These are phyloP conservation scores for Maniola jurtina DNA, from an alignment of 1,140 invertebrate genomes.

Conservation along the genomic window DNA sequence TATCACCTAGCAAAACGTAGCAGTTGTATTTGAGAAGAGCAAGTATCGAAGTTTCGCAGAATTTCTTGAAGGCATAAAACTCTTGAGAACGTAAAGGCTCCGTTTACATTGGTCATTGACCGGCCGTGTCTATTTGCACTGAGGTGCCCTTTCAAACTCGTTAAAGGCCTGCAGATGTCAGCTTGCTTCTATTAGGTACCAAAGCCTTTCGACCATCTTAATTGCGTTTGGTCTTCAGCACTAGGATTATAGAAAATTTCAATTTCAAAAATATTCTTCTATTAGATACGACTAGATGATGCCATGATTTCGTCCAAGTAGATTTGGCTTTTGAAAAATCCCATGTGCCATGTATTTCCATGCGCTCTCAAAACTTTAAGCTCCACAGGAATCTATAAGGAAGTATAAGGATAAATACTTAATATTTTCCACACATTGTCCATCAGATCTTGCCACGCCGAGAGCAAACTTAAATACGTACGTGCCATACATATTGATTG, in stretches of 20 bases:
- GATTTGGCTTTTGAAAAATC: no score
- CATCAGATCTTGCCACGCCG: conserved; percentile 28
- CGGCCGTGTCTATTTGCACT: background rate
- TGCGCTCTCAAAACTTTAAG: background rate
- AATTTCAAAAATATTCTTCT: no score
- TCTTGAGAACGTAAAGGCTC: conserved; percentile 12
- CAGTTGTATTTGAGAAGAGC: conserved; percentile 9
- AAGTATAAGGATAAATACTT: conserved; percentile 34
- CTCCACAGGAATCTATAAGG: conserved; percentile 30
- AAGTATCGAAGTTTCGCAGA: conserved; percentile 15
- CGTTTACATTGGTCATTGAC: conserved; percentile 5
- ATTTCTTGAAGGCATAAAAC: conserved; percentile 15
- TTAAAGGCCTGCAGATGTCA: background rate
- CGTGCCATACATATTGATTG: conserved; percentile 65
- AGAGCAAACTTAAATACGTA: conserved; percentile 51
- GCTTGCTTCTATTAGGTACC: background rate
- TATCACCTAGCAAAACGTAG: conserved; percentile 18
- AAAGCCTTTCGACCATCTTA: conserved; percentile 1
- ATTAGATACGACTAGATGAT: no score
- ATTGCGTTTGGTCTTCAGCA: no score
- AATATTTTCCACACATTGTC: conserved; percentile 42
- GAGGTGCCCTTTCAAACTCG: no score
- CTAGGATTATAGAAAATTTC: no score
- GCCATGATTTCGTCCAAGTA: no score
- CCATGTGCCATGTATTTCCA: no score